phyloP scores from a whole-genome alignment of 2,797 vertebrate genomes.

The Psittacula derbiana region DNA sequence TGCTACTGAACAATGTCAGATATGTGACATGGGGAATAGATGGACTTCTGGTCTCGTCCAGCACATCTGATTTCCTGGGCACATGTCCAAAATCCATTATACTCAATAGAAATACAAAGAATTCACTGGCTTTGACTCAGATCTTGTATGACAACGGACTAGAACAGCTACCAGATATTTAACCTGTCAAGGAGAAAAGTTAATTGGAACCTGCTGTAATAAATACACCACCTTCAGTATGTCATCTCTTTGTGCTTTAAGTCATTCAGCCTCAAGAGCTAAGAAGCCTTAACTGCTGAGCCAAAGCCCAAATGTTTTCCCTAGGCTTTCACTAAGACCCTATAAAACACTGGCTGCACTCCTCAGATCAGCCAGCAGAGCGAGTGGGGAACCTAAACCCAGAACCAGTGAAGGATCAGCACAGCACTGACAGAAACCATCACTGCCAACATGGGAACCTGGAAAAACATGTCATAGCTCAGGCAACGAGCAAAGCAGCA shows the following conservation, averaged over 20 bases:
- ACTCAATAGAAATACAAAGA: constrained; percentile 38
- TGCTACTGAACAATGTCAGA: background rate
- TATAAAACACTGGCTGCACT: background rate
- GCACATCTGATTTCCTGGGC: constrained; percentile 34
- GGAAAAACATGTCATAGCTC: background rate
- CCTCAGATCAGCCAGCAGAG: background rate
- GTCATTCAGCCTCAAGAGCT: background rate
- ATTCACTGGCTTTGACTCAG: background rate
- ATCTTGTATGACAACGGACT: background rate
- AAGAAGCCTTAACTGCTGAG: background rate
- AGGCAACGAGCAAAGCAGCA: background rate
- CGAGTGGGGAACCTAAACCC: background rate
- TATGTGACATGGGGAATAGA: constrained; percentile 16
- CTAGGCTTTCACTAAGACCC: background rate
- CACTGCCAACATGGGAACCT: background rate
- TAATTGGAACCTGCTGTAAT: background rate
- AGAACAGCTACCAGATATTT: background rate
- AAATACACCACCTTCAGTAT: background rate
- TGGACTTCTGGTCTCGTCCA: constrained; percentile 5
- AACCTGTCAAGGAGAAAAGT: background rate
- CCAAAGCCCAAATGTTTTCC: background rate
- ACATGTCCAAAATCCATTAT: constrained; percentile 4
- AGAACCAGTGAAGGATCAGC: background rate
- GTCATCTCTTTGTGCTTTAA: background rate
- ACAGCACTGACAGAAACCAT: background rate